Evolutionary conservation across 2,797 vertebrate species (phyloP).

Genomic region (Smutsia temminckii): DNA sequence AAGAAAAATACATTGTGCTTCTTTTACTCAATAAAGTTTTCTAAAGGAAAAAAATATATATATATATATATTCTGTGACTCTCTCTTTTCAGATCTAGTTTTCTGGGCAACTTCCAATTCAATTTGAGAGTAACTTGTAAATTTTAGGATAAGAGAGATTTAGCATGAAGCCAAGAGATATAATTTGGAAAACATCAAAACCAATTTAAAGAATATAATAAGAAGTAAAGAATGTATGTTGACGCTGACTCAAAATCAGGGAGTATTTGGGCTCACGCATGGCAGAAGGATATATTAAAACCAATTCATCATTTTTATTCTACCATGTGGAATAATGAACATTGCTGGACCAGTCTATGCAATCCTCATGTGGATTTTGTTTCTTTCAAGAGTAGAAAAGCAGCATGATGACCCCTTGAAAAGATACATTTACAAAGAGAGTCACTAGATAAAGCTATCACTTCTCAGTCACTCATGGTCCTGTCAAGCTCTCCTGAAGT

Average conservation of each 20-base stretch:
- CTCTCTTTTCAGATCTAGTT: conserved; percentile 28
- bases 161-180: conserved; percentile 2
- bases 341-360: neutral
- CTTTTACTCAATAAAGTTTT: conserved; percentile 81
- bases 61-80: neutral
- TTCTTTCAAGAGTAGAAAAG: neutral
- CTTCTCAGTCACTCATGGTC: neutral
- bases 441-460: neutral
- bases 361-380: neutral
- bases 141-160: neutral
- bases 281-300: neutral
- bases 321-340: neutral
- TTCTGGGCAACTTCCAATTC: conserved; percentile 43
- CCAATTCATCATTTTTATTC: neutral
- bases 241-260: neutral
- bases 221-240: neutral
- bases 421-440: neutral
- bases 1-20: conserved; percentile 73
- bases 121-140: neutral
- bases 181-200: conserved; percentile 45
- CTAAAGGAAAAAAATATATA: conserved; percentile 48
- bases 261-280: neutral
- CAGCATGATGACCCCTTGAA: neutral
- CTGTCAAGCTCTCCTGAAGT: neutral
- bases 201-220: conserved; percentile 32